These are phyloP conservation scores for Dasypus novemcinctus DNA, from an alignment of 2,113 vertebrate species.

Conservation along the genomic window DNA sequence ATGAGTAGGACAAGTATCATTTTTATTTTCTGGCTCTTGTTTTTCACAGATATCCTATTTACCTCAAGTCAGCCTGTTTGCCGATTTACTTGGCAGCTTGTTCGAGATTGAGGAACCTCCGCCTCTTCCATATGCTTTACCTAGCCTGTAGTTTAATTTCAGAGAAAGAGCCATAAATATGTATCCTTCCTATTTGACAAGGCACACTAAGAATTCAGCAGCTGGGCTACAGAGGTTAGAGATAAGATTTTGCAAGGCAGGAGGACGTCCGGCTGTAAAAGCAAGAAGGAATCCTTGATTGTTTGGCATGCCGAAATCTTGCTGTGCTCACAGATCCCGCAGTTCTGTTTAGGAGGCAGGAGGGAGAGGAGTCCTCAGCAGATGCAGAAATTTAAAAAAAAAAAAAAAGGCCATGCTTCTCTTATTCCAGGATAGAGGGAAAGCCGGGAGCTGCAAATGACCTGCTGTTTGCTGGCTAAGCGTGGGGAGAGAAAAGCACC, in stretches of 20 bases:
- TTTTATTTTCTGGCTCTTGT: constrained; percentile 20
- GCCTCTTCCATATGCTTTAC: not conserved
- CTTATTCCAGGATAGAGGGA: not conserved
- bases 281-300: not conserved
- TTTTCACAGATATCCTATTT: constrained; percentile 43
- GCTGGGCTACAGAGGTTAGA: not conserved
- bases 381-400: not conserved
- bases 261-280: not conserved
- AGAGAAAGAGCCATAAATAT: constrained; percentile 48
- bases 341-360: not conserved
- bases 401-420: not conserved
- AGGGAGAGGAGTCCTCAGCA: not conserved
- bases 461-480: constrained; percentile 36
- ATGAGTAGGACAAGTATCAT: not conserved
- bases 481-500: not conserved
- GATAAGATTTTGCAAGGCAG: not conserved
- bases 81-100: constrained; percentile 39
- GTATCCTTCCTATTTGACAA: constrained; percentile 55
- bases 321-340: not conserved
- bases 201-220: not conserved
- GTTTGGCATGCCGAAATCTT: not conserved
- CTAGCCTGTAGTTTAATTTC: constrained; percentile 24
- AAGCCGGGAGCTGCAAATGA: not conserved
- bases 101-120: constrained; percentile 18
- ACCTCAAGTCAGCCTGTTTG: constrained; percentile 18